Evolutionary conservation across 2,797 vertebrate species (phyloP).

Genomic region (Notolabrus celidotus): DNA sequence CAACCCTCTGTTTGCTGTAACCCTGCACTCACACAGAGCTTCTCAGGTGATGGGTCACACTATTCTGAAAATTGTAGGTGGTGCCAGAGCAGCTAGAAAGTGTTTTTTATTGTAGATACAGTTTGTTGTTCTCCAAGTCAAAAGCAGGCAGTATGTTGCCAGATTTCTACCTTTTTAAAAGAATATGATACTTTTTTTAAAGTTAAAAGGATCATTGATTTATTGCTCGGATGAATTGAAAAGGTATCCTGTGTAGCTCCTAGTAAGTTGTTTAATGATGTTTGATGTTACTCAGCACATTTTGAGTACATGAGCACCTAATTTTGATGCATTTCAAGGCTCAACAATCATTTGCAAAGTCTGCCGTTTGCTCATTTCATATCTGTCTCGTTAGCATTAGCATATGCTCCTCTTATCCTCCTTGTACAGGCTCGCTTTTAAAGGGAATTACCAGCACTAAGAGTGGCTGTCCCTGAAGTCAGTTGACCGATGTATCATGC

Average conservation of each 20-base stretch:
- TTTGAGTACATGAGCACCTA: not conserved
- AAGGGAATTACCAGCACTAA: not conserved
- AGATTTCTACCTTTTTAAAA: not conserved
- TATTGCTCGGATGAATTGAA: not conserved
- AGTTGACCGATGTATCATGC: not conserved
- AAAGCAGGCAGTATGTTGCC: conserved; percentile 9
- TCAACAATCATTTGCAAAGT: not conserved
- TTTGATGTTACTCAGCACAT: not conserved
- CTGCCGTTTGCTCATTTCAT: not conserved
- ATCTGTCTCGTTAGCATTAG: not conserved
- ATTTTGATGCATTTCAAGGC: not conserved
- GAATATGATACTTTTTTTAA: not conserved
- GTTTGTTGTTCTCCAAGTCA: conserved; percentile 21
- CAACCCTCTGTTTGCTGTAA: conserved; percentile 56
- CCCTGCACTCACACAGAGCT: conserved; percentile 43
- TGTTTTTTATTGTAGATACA: conserved; percentile 22
- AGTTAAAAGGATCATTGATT: not conserved
- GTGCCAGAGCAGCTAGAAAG: conserved; percentile 21
- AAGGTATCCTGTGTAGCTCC: not conserved
- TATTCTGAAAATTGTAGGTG: conserved; percentile 55
- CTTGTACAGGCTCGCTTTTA: not conserved
- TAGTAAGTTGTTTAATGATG: not conserved
- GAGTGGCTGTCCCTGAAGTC: conserved; percentile 15
- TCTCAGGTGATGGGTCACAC: conserved; percentile 64
- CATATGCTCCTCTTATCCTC: not conserved